These are phyloP conservation scores for Dryadula phaetusa DNA, from an alignment of 2,888 invertebrate species.

Conservation along the genomic window DNA sequence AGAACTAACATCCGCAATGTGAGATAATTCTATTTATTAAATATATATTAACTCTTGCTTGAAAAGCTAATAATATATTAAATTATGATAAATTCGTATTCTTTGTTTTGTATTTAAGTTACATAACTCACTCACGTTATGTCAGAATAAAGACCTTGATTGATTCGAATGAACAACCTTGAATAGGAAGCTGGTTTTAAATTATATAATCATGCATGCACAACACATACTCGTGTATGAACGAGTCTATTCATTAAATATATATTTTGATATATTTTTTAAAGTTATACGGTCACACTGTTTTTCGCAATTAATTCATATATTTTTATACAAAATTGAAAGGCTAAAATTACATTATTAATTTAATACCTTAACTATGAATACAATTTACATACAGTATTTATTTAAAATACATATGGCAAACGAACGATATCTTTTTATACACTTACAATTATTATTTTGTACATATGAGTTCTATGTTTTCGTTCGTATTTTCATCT, in stretches of 20 bases:
- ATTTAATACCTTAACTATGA: constrained; percentile 5
- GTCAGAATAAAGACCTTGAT: neutral
- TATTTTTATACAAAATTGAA: neutral
- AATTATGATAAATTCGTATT: too few species aligned
- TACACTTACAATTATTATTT: neutral
- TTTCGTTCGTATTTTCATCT: neutral
- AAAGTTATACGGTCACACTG: too few species aligned
- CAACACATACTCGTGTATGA: too few species aligned
- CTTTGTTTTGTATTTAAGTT: neutral
- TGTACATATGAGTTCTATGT: neutral
- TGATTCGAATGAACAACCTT: neutral
- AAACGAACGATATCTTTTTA: neutral
- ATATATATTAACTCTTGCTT: too few species aligned
- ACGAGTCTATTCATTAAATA: too few species aligned
- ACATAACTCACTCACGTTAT: neutral
- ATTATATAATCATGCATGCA: neutral
- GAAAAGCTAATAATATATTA: too few species aligned
- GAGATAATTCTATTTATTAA: too few species aligned
- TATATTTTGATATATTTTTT: too few species aligned
- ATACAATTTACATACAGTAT: neutral
- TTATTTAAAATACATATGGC: constrained; percentile 3
- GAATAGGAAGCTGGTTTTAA: neutral
- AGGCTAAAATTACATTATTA: neutral
- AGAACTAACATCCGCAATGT: too few species aligned
- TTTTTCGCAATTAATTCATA: neutral